Base-by-base conservation (phyloP, 1,140 invertebrate genomes). In the Drosophila bifasciata region DNA sequence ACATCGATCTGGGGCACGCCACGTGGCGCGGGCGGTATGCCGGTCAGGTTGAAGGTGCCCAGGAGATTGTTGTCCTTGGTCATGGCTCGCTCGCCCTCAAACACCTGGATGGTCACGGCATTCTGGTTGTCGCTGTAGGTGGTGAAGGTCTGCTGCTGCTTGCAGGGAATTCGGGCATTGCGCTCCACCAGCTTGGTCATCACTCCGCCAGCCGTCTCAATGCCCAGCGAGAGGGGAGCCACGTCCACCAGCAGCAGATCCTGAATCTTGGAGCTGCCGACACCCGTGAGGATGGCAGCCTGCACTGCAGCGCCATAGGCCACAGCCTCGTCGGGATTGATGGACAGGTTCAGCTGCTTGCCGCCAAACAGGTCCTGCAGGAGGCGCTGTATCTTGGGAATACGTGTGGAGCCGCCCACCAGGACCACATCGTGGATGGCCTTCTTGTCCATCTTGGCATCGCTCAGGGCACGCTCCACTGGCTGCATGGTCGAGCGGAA, bases 241-340 rank as follows among this genome's bases (percentile, higher is more conserved):
- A 96, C 94, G 84, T 96, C 95, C 2, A 96, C 94, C 5, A 96
- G 90, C 1, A 96, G 84, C 2, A 96, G 94, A 86, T 98, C 96
- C 92, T 96, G 95, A 58, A 96, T 94, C 41, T 94, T 90, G 7
- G 92, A 96, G 93, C 92, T 96, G 44, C 93, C 93, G 88, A 95
- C 94, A 16, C 95, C 95, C 2, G 92, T 94, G 0, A 96, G 85
- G 63, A 96, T 95, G 13, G 95, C 95, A 41, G 96, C 97, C 86
- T 97, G 95, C 0, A 96, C 94, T 3, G 96, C 94, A 5, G 95
- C 95, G 5, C 95, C 95, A 72, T 95, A 95, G 4, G 95, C 95
- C 3, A 95, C 94, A 3, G 94, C 95, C 90, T 97, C 96, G 80
- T 97, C 96, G 4, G 96, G 96, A 83, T 96, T 96, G 36, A 96